Percentiles rank a stretch among this genome's conserved stretches.
phyloP scores from a whole-genome alignment of 2,797 vertebrate genomes.

The Poecilia wingei region DNA sequence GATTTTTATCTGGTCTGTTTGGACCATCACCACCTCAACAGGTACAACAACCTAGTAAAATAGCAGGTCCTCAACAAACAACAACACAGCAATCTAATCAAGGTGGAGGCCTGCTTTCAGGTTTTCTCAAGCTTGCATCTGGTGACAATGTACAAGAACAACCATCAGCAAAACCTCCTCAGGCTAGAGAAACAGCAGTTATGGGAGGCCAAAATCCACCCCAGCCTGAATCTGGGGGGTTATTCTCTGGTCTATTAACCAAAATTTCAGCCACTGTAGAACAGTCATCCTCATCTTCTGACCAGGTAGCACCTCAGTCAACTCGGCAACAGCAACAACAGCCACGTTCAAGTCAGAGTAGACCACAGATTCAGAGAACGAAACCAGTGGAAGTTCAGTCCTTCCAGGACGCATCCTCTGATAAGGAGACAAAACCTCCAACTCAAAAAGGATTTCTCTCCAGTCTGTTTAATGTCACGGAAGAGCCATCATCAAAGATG shows the following conservation, averaged over 20 bases:
- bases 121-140: slow-evolving; percentile 82
- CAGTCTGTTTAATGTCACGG: slow-evolving; percentile 81
- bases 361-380: slow-evolving; percentile 75
- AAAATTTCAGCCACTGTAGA: slow-evolving; percentile 76
- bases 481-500: slow-evolving; percentile 69
- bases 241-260: slow-evolving; percentile 78
- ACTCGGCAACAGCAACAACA: slow-evolving; percentile 51
- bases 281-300: slow-evolving; percentile 38
- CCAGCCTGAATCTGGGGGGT: slow-evolving; percentile 69
- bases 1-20: slow-evolving; percentile 82
- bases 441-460: slow-evolving; percentile 83
- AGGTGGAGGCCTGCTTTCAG: slow-evolving; percentile 83
- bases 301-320: slow-evolving; percentile 51
- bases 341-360: slow-evolving; percentile 54
- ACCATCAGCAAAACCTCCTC: slow-evolving; percentile 41
- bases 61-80: slow-evolving; percentile 41
- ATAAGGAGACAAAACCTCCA: slow-evolving; percentile 74
- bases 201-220: slow-evolving; percentile 52
- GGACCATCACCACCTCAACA: slow-evolving; percentile 63
- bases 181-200: slow-evolving; percentile 38
- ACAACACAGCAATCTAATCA: slow-evolving; percentile 65
- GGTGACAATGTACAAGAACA: slow-evolving; percentile 72
- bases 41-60: slow-evolving; percentile 50
- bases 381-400: slow-evolving; percentile 74
- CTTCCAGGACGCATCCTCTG: slow-evolving; percentile 63